Conservation (phyloP, 2,888 invertebrate species). For the Drosophila fulvimacula region DNA sequence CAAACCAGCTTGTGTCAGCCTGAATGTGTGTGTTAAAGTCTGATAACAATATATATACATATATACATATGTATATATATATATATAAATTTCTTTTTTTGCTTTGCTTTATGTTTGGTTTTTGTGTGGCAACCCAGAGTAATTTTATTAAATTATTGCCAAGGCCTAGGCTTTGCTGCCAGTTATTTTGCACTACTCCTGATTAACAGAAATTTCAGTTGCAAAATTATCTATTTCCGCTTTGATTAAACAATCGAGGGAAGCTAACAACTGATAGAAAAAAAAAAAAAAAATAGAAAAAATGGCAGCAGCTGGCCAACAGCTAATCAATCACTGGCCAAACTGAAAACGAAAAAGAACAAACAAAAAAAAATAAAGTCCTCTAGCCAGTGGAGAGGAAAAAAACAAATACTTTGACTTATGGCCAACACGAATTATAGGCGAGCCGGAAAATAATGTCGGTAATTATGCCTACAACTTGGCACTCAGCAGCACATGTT, state of each 20-base stretch:
- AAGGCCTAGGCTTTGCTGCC: not conserved
- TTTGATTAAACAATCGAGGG: not conserved
- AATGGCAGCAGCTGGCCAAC: slow-evolving; percentile 26
- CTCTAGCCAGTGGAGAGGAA: not conserved
- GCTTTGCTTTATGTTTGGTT: slow-evolving; percentile 39
- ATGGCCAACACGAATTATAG: slow-evolving; percentile 34
- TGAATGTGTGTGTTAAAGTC: slow-evolving; percentile 30
- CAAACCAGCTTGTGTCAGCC: slow-evolving; percentile 1
- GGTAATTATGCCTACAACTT: slow-evolving; percentile 64
- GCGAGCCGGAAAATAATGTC: slow-evolving; percentile 36
- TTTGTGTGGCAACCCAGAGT: slow-evolving; percentile 43
- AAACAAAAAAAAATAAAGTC: not conserved
- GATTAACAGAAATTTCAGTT: not conserved
- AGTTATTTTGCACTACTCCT: not conserved
- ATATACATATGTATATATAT: too few species aligned
- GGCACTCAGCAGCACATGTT: slow-evolving; percentile 63
- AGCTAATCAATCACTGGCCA: slow-evolving; percentile 64
- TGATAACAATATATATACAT: slow-evolving; percentile 64
- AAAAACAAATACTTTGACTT: slow-evolving; percentile 47
- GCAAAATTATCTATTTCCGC: not conserved
- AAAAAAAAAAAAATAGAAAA: not conserved
- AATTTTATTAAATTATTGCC: slow-evolving; percentile 59
- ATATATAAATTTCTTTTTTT: slow-evolving; percentile 28
- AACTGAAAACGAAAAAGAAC: slow-evolving; percentile 6
- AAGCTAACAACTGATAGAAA: not conserved